These are phyloP conservation scores for Tolmerus cingulatus DNA, from an alignment of 2,888 invertebrate species.

Conservation along the genomic window DNA sequence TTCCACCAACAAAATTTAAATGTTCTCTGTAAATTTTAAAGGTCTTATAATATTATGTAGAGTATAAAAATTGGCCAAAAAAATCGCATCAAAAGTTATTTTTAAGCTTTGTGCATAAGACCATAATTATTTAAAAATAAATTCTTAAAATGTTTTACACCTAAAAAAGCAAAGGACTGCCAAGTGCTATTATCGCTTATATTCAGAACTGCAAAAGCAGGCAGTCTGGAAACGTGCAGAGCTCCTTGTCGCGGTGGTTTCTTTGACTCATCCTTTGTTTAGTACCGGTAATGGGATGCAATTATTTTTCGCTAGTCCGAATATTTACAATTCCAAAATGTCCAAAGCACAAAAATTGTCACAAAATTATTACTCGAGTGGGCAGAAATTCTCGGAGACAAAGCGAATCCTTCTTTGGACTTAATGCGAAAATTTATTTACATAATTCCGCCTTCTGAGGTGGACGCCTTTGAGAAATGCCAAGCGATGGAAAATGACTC, in stretches of 20 bases:
- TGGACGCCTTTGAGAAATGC: background rate
- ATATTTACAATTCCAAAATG: conserved; percentile 38
- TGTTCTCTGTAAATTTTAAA: background rate
- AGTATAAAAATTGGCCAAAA: background rate
- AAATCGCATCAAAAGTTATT: background rate
- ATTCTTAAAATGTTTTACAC: background rate
- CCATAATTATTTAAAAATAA: background rate
- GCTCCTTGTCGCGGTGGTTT: background rate
- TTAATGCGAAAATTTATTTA: conserved; percentile 52
- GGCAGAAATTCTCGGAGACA: background rate
- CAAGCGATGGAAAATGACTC: background rate
- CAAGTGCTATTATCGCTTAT: background rate
- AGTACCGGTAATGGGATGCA: conserved; percentile 23
- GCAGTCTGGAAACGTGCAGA: background rate
- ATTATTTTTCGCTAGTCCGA: conserved; percentile 14
- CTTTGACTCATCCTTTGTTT: background rate
- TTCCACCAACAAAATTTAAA: background rate
- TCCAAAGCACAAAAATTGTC: conserved; percentile 51
- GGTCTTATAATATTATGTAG: no score
- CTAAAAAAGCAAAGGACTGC: background rate
- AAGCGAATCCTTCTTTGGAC: conserved; percentile 17
- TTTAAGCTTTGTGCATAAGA: background rate
- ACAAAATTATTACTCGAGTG: conserved; percentile 51
- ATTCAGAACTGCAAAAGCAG: background rate
- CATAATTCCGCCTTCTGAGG: conserved; percentile 49